Evolutionary conservation across 2,113 vertebrate species (phyloP).

Genomic region (Vidua macroura): DNA sequence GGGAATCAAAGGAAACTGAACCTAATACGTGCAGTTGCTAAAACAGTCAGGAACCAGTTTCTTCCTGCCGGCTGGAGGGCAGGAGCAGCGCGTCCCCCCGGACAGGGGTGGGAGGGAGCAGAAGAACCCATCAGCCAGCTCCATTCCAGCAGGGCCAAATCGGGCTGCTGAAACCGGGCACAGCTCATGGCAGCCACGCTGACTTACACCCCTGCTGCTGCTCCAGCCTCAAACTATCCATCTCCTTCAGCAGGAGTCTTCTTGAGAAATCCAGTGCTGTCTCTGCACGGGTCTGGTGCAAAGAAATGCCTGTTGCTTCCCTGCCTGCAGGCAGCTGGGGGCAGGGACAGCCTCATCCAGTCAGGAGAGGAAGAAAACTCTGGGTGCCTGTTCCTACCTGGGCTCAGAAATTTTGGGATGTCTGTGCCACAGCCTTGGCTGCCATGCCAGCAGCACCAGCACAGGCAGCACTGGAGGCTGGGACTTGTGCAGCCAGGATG

Average conservation of each 20-base stretch:
- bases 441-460: neutral
- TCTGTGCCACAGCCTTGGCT: neutral
- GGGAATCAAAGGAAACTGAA: neutral
- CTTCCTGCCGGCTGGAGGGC: neutral
- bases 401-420: neutral
- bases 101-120: neutral
- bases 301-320: neutral
- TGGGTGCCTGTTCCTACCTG: neutral
- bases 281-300: neutral
- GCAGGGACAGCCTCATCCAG: neutral
- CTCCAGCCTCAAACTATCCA: neutral
- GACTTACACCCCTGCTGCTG: neutral
- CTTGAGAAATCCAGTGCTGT: neutral
- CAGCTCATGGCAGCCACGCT: fast-evolving
- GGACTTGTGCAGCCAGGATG: neutral
- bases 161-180: neutral
- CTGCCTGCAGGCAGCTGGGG: neutral
- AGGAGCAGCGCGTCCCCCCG: neutral
- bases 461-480: neutral
- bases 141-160: neutral
- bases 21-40: neutral
- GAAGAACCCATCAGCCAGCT: neutral
- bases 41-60: neutral
- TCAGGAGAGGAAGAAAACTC: neutral
- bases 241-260: neutral